These are phyloP conservation scores for Lathronympha strigana DNA, from an alignment of 2,888 invertebrate species.

Conservation along the genomic window DNA sequence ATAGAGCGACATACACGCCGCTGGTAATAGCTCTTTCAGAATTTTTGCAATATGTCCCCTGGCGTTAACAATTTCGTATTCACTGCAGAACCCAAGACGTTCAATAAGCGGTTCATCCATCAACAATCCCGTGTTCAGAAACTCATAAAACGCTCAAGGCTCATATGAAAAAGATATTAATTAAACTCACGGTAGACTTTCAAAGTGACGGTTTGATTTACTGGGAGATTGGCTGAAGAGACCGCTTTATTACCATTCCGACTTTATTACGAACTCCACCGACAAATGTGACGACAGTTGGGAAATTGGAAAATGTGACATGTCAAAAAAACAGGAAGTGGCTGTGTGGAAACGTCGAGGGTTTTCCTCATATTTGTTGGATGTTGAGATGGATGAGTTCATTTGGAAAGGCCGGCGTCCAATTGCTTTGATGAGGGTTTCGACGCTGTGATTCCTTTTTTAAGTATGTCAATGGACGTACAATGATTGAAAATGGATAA, in stretches of 20 bases:
- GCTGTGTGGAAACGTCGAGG: conserved; percentile 43
- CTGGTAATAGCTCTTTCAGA: no score
- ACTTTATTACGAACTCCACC: conserved; percentile 42
- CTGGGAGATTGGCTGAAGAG: conserved; percentile 32
- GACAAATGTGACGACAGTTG: conserved; percentile 48
- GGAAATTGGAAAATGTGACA: conserved; percentile 60
- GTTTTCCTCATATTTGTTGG: conserved; percentile 16
- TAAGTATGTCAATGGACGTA: neutral
- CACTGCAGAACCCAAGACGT: neutral
- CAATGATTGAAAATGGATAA: neutral
- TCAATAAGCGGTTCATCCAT: neutral
- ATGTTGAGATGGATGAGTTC: conserved; percentile 1
- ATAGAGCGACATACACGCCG: no score
- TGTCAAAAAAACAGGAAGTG: conserved; percentile 50
- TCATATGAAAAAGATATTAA: conserved; percentile 27
- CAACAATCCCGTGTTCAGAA: neutral
- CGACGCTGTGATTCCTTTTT: neutral
- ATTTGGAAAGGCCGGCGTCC: conserved; percentile 7
- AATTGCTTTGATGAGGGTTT: conserved; percentile 22
- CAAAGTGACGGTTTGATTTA: conserved; percentile 37
- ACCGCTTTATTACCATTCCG: conserved; percentile 37
- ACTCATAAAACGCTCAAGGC: conserved; percentile 5
- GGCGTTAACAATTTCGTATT: neutral
- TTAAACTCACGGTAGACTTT: conserved; percentile 31
- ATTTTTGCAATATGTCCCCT: no score